Evolutionary conservation across 2,113 vertebrate genomes (phyloP).

Genomic region (Rhea americana): DNA sequence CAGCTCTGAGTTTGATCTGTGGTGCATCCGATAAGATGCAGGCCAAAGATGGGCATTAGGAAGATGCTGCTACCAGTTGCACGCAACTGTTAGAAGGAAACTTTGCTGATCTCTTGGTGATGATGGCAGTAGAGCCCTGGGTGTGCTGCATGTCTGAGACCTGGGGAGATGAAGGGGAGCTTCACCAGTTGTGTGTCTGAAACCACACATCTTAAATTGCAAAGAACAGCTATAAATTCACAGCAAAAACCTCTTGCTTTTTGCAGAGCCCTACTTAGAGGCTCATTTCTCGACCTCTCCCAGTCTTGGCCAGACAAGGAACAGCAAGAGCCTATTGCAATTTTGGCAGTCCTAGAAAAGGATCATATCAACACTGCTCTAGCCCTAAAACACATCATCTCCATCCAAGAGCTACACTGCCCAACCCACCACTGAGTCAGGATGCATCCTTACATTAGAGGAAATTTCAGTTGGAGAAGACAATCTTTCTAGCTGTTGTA

Average conservation of each 20-base stretch:
- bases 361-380: not conserved
- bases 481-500: not conserved
- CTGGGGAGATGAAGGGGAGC: not conserved
- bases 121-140: not conserved
- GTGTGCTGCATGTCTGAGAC: not conserved
- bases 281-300: not conserved
- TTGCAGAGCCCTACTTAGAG: not conserved
- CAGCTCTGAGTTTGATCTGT: not conserved
- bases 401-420: not conserved
- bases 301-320: not conserved
- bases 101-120: not conserved
- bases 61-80: not conserved
- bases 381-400: not conserved
- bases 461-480: not conserved
- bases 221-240: not conserved
- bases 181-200: not conserved
- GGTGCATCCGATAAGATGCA: not conserved
- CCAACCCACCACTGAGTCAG: fast-evolving
- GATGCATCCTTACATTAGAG: not conserved
- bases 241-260: not conserved
- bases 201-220: not conserved
- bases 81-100: not conserved
- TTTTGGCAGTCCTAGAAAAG: not conserved
- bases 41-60: fast-evolving
- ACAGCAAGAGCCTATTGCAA: not conserved